Conservation (phyloP, 1,140 invertebrate genomes). For the Drosophila lacteicornis region DNA sequence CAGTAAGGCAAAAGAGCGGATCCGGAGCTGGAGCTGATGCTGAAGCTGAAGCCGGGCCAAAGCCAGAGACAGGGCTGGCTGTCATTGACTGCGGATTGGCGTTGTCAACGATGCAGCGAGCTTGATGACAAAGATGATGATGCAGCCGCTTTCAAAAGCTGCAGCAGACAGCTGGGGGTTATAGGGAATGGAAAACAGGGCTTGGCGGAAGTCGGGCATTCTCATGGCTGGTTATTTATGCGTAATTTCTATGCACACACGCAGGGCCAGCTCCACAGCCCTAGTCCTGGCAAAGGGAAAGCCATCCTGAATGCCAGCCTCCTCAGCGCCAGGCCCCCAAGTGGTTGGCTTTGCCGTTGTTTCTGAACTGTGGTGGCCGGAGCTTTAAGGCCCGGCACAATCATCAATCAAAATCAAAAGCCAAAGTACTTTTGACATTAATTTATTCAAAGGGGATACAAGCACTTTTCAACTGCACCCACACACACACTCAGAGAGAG, state of each 20-base stretch:
- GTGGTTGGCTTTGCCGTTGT: constrained; percentile 33
- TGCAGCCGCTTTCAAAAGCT: constrained; percentile 61
- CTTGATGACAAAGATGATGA: constrained; percentile 55
- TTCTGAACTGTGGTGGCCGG: constrained; percentile 7
- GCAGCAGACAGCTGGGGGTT: constrained; percentile 33
- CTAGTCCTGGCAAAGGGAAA: constrained; percentile 51
- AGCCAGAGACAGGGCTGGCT: constrained; percentile 24
- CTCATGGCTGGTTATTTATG: constrained; percentile 70
- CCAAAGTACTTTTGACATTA: constrained; percentile 84
- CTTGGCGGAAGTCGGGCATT: constrained; percentile 10
- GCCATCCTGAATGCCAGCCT: constrained; percentile 42
- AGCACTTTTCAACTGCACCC: constrained; percentile 61
- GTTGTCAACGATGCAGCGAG: constrained; percentile 62
- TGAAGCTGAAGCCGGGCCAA: not conserved
- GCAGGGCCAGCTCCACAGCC: constrained; percentile 10
- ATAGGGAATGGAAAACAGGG: too few relatives aligned
- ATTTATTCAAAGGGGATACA: constrained; percentile 84
- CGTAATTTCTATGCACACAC: constrained; percentile 76
- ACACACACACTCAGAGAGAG: not conserved
- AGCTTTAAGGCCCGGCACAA: constrained; percentile 61
- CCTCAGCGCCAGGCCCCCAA: constrained; percentile 26
- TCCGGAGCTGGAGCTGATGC: not conserved
- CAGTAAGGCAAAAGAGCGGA: constrained; percentile 19
- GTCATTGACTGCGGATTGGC: constrained; percentile 64
- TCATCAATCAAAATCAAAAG: constrained; percentile 85